Evolutionary conservation across 2,888 invertebrate genomes (phyloP).

Genomic region (Anoplius nigerrimus): DNA sequence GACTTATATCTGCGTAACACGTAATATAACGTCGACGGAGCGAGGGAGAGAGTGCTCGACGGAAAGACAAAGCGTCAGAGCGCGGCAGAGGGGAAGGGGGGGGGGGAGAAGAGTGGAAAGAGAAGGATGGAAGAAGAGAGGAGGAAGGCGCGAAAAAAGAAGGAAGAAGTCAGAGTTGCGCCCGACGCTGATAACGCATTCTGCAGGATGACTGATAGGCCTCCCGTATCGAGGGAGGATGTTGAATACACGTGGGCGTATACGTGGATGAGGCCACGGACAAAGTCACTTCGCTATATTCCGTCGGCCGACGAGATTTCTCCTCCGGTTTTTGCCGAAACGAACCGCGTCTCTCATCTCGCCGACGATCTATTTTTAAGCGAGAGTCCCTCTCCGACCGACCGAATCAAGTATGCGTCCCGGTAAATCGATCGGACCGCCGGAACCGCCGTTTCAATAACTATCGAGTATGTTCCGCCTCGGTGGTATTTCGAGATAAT

Average conservation of each 20-base stretch:
- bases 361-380: too few species aligned
- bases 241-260: conserved; percentile 59
- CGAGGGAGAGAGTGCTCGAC: conserved; percentile 13
- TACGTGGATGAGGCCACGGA: conserved; percentile 40
- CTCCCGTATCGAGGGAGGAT: conserved; percentile 67
- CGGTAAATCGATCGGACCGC: too few species aligned
- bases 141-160: conserved; percentile 16
- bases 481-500: too few species aligned
- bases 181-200: conserved; percentile 41
- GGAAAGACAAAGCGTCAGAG: conserved; percentile 12
- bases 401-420: too few species aligned
- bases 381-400: too few species aligned
- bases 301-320: conserved; percentile 2
- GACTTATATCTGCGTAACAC: conserved; percentile 60
- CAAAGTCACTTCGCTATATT: conserved; percentile 34
- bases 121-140: conserved; percentile 17
- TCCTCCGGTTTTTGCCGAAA: too few species aligned
- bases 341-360: too few species aligned
- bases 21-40: conserved; percentile 48
- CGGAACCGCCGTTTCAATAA: too few species aligned
- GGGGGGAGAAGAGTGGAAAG: conserved; percentile 1
- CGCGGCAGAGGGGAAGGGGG: conserved; percentile 21
- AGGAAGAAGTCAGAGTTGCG: conserved; percentile 24
- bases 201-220: conserved; percentile 69
- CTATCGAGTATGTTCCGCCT: too few species aligned